Evolutionary conservation across 30 jellyfish, hydroid and myxozoan genomes (phyloP).

Genomic region (Clytia hemisphaerica): DNA sequence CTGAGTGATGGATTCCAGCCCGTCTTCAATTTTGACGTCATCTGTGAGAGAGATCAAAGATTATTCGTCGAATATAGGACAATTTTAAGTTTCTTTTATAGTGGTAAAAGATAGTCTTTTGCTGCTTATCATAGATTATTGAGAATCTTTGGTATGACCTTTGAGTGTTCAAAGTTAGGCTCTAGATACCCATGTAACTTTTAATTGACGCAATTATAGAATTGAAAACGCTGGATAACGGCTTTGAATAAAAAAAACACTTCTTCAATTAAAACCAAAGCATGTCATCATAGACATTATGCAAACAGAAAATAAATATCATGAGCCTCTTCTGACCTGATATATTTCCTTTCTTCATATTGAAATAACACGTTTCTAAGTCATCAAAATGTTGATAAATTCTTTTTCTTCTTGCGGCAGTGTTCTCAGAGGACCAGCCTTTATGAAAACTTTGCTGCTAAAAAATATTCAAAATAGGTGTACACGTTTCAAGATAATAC

Average conservation of each 20-base stretch:
- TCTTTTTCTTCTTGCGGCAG: conserved; percentile 89
- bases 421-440: conserved; percentile 71
- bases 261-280: too few species aligned
- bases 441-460: conserved; percentile 29
- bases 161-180: too few species aligned
- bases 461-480: too few species aligned
- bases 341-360: conserved; percentile 54
- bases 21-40: conserved; percentile 39
- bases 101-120: neutral
- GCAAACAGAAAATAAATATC: neutral
- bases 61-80: neutral
- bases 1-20: conserved; percentile 67
- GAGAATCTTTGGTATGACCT: too few species aligned
- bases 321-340: conserved; percentile 39
- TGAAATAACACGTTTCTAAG: conserved; percentile 78
- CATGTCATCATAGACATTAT: too few species aligned
- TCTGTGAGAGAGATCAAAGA: conserved; percentile 2
- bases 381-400: conserved; percentile 90
- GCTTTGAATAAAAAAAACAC: too few species aligned
- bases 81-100: neutral
- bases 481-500: too few species aligned
- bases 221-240: too few species aligned
- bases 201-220: too few species aligned
- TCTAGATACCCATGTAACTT: too few species aligned
- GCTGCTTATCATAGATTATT: neutral